Conservation (phyloP, 1,140 invertebrate genomes). For the Berghia stephanieae region DNA sequence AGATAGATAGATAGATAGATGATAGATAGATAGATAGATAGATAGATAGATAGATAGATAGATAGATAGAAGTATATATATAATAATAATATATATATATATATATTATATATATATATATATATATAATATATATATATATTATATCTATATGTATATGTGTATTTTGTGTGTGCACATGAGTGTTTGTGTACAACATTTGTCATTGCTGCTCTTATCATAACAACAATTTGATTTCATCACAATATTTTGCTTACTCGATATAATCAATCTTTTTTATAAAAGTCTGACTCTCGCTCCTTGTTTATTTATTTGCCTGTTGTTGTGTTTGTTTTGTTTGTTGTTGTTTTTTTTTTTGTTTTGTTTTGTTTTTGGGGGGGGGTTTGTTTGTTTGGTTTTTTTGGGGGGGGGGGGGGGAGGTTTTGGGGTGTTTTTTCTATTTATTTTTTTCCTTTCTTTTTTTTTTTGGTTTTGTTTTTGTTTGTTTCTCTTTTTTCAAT, state of each 20-base stretch:
- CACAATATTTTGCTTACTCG: not conserved
- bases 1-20: conserved; percentile 1
- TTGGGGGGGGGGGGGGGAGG: not conserved
- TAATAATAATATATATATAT: not conserved
- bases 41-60: not conserved
- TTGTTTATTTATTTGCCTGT: not conserved
- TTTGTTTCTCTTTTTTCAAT: not conserved
- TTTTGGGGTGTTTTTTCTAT: not conserved
- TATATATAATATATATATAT: not conserved
- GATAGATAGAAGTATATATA: not conserved
- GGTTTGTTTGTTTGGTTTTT: not conserved
- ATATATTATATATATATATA: not conserved
- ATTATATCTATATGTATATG: not conserved
- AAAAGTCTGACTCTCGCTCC: not conserved
- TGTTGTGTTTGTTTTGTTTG: too few relatives aligned
- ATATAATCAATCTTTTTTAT: not conserved
- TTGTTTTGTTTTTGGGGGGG: not conserved
- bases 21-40: not conserved
- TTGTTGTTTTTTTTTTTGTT: not conserved
- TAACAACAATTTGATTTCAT: too few relatives aligned
- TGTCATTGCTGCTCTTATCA: too few relatives aligned
- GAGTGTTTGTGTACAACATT: not conserved
- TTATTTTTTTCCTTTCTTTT: not conserved
- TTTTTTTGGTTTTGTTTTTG: not conserved
- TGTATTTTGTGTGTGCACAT: too few relatives aligned